phyloP scores from a whole-genome alignment of 1,140 invertebrate genomes.

The Nephotettix cincticeps region DNA sequence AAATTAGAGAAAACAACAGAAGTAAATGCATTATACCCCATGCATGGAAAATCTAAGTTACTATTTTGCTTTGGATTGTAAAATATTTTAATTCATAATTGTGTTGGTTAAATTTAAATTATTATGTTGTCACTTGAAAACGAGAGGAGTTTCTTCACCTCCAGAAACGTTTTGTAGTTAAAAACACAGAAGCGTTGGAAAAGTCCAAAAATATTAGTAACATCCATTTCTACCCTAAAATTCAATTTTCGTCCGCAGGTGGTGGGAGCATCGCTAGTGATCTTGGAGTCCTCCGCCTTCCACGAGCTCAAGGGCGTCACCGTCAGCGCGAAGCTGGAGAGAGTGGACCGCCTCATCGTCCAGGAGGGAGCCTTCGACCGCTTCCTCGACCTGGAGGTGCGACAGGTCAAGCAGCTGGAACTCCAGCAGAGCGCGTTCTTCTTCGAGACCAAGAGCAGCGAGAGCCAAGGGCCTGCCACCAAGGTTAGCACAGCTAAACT shows the following conservation, averaged over 20 bases:
- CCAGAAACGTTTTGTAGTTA: too few species aligned
- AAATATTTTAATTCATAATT: too few species aligned
- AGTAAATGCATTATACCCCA: too few species aligned
- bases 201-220: too few species aligned
- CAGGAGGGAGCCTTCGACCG: constrained; percentile 55
- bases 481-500: too few species aligned
- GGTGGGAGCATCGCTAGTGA: background rate
- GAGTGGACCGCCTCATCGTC: constrained; percentile 59
- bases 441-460: constrained; percentile 52
- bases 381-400: constrained; percentile 40
- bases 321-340: constrained; percentile 55
- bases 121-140: too few species aligned
- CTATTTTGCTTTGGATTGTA: background rate
- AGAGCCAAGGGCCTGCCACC: constrained; percentile 56
- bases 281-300: background rate
- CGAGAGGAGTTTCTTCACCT: too few species aligned
- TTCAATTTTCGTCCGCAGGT: background rate
- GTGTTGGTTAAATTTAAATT: too few species aligned
- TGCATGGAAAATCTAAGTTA: too few species aligned
- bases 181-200: too few species aligned
- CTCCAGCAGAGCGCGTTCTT: constrained; percentile 57
- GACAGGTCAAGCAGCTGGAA: background rate
- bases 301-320: background rate
- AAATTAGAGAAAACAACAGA: too few species aligned
- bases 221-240: too few species aligned